Evolutionary conservation across 2,888 invertebrate species (phyloP).

Genomic region (Ophion slaviceki): DNA sequence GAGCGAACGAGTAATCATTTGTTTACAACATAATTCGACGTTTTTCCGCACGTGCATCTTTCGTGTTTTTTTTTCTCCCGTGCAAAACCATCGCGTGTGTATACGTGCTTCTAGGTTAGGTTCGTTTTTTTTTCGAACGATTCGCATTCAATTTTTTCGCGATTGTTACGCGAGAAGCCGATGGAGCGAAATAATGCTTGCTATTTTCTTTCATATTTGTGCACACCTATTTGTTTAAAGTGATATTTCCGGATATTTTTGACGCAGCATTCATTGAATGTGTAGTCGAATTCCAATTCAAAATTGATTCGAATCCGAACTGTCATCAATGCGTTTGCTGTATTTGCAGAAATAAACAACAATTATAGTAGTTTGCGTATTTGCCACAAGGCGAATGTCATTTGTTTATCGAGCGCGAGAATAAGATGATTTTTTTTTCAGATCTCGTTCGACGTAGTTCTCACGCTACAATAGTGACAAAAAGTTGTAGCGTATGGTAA

Average conservation of each 20-base stretch:
- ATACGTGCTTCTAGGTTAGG: conserved; percentile 64
- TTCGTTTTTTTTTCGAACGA: conserved; percentile 16
- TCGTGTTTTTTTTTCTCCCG: background rate
- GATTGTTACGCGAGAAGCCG: background rate
- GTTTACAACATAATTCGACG: conserved; percentile 13
- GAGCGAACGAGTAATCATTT: background rate
- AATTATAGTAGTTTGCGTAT: background rate
- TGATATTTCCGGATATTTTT: background rate
- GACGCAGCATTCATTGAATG: background rate
- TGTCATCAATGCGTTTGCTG: background rate
- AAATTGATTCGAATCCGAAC: background rate
- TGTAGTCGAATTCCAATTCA: background rate
- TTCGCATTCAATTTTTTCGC: background rate
- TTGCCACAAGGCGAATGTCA: background rate
- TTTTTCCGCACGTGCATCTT: conserved; percentile 26
- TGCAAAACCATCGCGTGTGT: conserved; percentile 22
- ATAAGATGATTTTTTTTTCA: background rate
- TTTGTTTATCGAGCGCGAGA: background rate
- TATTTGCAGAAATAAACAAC: background rate
- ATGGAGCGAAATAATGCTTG: background rate
- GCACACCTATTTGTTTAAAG: background rate
- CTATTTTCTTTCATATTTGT: background rate
- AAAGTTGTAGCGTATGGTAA: background rate
- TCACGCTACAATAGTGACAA: background rate
- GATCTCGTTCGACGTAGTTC: background rate